Evolutionary conservation across 2,797 vertebrate species (phyloP).

Genomic region (Malurus splendens): DNA sequence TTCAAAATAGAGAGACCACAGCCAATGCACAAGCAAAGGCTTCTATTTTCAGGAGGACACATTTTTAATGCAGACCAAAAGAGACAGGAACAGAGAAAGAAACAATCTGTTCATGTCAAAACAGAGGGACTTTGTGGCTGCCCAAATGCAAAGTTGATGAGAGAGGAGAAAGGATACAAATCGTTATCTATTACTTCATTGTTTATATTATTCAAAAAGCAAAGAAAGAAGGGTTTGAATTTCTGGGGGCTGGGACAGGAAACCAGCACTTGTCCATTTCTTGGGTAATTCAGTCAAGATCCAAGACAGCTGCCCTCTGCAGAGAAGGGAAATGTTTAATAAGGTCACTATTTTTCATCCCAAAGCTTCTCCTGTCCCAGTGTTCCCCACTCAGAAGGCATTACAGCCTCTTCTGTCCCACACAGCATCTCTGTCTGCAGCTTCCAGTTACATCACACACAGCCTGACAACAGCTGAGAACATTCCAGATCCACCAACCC

Average conservation of each 20-base stretch:
- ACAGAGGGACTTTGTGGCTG: not conserved
- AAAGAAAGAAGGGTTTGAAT: not conserved
- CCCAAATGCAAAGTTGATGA: not conserved
- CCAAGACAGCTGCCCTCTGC: not conserved
- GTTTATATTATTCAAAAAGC: not conserved
- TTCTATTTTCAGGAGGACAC: conserved; percentile 18
- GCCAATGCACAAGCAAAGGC: not conserved
- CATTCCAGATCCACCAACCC: not conserved
- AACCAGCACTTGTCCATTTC: conserved; percentile 3
- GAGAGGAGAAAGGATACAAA: not conserved
- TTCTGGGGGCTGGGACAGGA: not conserved
- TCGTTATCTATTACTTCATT: not conserved
- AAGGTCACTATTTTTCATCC: not conserved
- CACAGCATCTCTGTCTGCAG: not conserved
- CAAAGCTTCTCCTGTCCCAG: not conserved
- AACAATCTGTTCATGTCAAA: conserved; percentile 2
- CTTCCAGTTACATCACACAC: not conserved
- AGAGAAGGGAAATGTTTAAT: not conserved
- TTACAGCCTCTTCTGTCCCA: not conserved
- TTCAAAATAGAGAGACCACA: not conserved
- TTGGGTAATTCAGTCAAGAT: not conserved
- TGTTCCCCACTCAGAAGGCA: not conserved
- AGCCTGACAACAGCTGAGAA: not conserved
- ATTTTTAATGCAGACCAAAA: not conserved
- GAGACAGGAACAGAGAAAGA: not conserved